Percentiles rank a stretch among this genome's conserved stretches.
Evolutionary conservation across 2,113 vertebrate species (phyloP).

Genomic region (Aleadryas rufinucha): DNA sequence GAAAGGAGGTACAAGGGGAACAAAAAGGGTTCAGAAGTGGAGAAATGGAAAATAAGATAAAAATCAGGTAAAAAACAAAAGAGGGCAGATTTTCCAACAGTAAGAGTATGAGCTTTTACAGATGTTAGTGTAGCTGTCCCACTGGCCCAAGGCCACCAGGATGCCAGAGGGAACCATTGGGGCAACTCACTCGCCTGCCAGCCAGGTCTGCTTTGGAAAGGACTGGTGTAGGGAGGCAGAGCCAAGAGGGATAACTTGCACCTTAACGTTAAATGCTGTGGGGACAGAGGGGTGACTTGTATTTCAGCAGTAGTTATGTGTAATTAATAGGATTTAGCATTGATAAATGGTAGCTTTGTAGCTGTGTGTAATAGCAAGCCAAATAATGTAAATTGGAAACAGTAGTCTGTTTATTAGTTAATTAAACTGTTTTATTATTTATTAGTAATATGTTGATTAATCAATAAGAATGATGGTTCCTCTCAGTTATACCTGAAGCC

Average conservation of each 20-base stretch:
- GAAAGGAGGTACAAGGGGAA: not conserved
- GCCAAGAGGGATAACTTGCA: not conserved
- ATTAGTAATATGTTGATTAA: not conserved
- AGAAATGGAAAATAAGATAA: not conserved
- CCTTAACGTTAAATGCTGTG: not conserved
- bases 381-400: not conserved
- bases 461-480: not conserved
- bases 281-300: not conserved
- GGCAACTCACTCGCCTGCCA: rapidly evolving
- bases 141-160: not conserved
- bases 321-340: not conserved
- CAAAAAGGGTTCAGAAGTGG: not conserved
- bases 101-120: not conserved
- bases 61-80: not conserved
- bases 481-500: not conserved
- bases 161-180: not conserved
- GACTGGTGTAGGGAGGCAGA: not conserved
- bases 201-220: not conserved
- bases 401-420: not conserved
- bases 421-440: not conserved
- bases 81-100: not conserved
- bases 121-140: not conserved
- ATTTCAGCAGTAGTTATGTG: not conserved
- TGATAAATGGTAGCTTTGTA: not conserved
- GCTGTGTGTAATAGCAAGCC: not conserved